A percentile compares a stretch with the other conserved stretches of the same genome.
These are phyloP conservation scores for Dryocosmus kuriphilus DNA, from an alignment of 2,888 invertebrate species.

Conservation along the genomic window DNA sequence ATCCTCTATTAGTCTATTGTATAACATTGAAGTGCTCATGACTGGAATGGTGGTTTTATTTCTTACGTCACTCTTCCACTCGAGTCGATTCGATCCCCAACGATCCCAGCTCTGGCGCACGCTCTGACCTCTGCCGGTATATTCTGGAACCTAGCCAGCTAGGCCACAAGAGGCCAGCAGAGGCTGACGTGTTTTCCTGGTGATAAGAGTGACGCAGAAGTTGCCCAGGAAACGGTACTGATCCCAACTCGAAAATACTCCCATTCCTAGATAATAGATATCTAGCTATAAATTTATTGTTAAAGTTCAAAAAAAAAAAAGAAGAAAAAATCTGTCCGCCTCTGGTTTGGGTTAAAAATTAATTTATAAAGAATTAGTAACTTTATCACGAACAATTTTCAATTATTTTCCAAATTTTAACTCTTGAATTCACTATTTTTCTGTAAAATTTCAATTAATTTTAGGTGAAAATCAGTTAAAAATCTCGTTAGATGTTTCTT, in stretches of 20 bases:
- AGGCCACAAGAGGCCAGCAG: neutral
- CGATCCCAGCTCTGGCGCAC: neutral
- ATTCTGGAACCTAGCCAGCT: neutral
- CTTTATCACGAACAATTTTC: too few relatives aligned
- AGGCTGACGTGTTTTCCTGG: neutral
- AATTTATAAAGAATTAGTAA: too few relatives aligned
- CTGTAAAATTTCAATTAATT: too few relatives aligned
- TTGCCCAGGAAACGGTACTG: constrained; percentile 27
- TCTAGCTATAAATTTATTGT: too few relatives aligned
- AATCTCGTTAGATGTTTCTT: too few relatives aligned
- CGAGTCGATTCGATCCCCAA: neutral
- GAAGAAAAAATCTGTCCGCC: too few relatives aligned
- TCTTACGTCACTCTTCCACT: constrained; percentile 60
- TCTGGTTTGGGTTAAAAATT: too few relatives aligned
- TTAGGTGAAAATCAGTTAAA: too few relatives aligned
- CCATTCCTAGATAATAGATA: neutral
- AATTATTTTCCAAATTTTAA: too few relatives aligned
- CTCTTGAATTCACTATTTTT: too few relatives aligned
- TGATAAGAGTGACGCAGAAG: constrained; percentile 29
- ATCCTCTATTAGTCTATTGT: neutral
- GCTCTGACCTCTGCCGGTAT: constrained; percentile 20
- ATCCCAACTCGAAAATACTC: constrained; percentile 8
- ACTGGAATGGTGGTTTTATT: constrained; percentile 65
- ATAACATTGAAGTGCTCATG: constrained; percentile 7
- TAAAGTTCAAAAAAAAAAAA: too few relatives aligned